A percentile compares a stretch with the other conserved stretches of the same genome.
These are phyloP conservation scores for Scaptomyza flava DNA, from an alignment of 2,888 invertebrate species.

Conservation along the genomic window DNA sequence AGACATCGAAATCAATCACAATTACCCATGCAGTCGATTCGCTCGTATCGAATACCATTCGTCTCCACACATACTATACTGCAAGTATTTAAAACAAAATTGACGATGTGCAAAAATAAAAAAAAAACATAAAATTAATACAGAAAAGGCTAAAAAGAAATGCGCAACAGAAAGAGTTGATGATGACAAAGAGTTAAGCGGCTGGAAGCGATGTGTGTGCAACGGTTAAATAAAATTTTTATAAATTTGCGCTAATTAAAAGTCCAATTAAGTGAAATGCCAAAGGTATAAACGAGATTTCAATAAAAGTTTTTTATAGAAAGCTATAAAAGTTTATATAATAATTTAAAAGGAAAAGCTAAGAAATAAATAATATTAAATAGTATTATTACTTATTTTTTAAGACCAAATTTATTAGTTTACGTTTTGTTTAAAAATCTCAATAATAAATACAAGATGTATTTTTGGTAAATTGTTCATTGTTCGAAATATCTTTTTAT, in stretches of 20 bases:
- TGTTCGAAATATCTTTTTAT: too few relatives aligned
- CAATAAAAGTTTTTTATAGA: not conserved
- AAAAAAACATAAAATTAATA: not conserved
- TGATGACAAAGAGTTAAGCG: not conserved
- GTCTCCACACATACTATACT: not conserved
- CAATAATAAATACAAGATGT: too few relatives aligned
- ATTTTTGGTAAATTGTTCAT: too few relatives aligned
- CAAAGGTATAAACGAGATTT: constrained; percentile 8
- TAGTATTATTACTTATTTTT: too few relatives aligned
- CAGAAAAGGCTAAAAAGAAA: constrained; percentile 30
- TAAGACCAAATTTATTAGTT: too few relatives aligned
- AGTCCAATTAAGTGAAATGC: constrained; percentile 70
- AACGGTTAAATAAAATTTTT: constrained; percentile 22
- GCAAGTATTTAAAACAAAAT: constrained; percentile 40
- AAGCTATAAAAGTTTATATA: not conserved
- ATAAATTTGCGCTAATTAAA: constrained; percentile 81
- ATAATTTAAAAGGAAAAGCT: too few relatives aligned
- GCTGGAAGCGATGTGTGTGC: not conserved
- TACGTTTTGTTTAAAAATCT: too few relatives aligned
- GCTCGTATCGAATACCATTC: constrained; percentile 4
- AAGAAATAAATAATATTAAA: too few relatives aligned
- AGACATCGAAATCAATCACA: constrained; percentile 74
- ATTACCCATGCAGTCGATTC: constrained; percentile 48
- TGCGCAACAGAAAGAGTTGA: constrained; percentile 10
- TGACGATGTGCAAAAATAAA: constrained; percentile 24